A percentile compares a stretch with the other conserved stretches of the same genome.
Evolutionary conservation across 1,140 invertebrate species (phyloP).

Genomic region (Bathynomus jamesi): DNA sequence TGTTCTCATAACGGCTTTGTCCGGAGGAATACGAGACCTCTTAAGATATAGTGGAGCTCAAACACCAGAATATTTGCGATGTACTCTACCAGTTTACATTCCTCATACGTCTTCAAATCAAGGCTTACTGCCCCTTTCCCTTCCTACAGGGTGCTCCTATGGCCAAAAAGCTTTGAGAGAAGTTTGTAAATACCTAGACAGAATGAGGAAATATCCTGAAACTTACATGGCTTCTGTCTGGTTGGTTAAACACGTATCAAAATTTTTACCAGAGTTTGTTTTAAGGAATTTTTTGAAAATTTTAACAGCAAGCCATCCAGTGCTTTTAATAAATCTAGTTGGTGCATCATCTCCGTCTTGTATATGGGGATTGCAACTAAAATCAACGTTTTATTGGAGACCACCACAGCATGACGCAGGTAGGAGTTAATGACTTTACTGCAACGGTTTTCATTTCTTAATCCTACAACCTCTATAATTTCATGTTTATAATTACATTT

Average conservation of each 20-base stretch:
- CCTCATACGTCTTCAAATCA: constrained; percentile 7
- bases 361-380: too few relatives aligned
- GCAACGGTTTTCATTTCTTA: too few relatives aligned
- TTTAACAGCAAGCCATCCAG: constrained; percentile 18
- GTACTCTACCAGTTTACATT: constrained; percentile 24
- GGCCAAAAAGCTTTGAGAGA: constrained; percentile 10
- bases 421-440: too few relatives aligned
- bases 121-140: constrained; percentile 19
- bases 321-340: too few relatives aligned
- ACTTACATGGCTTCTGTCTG: constrained; percentile 27
- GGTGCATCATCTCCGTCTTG: too few relatives aligned
- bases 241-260: constrained; percentile 23
- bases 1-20: constrained; percentile 23
- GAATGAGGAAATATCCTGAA: constrained; percentile 23
- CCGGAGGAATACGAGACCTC: constrained; percentile 23
- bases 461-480: too few relatives aligned
- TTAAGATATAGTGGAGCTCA: constrained; percentile 21
- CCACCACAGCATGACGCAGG: too few relatives aligned
- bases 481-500: too few relatives aligned
- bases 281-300: constrained; percentile 9
- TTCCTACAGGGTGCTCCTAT: constrained; percentile 28
- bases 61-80: constrained; percentile 20
- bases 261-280: constrained; percentile 21
- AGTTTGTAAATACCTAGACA: constrained; percentile 15
- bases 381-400: too few relatives aligned